A percentile compares a stretch with the other conserved stretches of the same genome.
Evolutionary conservation across 2,888 invertebrate species (phyloP).

Genomic region (Pyrrhia umbra): DNA sequence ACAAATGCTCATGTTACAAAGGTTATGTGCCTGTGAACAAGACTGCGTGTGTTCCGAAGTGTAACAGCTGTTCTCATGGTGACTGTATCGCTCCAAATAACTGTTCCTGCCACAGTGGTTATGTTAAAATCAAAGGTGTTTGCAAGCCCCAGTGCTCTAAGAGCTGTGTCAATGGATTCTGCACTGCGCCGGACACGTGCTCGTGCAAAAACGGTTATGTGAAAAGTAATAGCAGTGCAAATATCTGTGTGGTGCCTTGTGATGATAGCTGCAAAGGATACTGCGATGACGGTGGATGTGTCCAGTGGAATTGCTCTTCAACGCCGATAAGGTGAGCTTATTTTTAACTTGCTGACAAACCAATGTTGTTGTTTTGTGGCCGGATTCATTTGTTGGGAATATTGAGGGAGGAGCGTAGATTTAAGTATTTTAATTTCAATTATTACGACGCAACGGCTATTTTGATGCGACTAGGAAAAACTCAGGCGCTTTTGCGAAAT

Average conservation of each 20-base stretch:
- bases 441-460: too few relatives aligned
- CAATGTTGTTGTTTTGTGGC: too few relatives aligned
- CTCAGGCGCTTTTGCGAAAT: too few relatives aligned
- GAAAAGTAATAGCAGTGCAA: constrained; percentile 52
- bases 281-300: constrained; percentile 51
- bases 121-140: constrained; percentile 37
- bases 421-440: neutral
- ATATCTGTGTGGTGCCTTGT: constrained; percentile 51
- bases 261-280: constrained; percentile 51
- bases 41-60: constrained; percentile 64
- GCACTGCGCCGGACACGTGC: constrained; percentile 60
- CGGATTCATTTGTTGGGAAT: too few relatives aligned
- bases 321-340: constrained; percentile 46
- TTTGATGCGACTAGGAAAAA: too few relatives aligned
- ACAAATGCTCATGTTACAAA: constrained; percentile 82
- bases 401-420: too few relatives aligned
- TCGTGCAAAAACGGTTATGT: constrained; percentile 61
- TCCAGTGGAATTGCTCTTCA: constrained; percentile 48
- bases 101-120: constrained; percentile 84
- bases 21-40: constrained; percentile 68
- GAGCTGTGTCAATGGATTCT: constrained; percentile 64
- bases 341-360: neutral
- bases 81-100: constrained; percentile 76
- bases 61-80: constrained; percentile 65
- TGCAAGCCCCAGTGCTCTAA: constrained; percentile 61